Evolutionary conservation across 1,140 invertebrate species (phyloP).

Genomic region (Magallana ariakensis): DNA sequence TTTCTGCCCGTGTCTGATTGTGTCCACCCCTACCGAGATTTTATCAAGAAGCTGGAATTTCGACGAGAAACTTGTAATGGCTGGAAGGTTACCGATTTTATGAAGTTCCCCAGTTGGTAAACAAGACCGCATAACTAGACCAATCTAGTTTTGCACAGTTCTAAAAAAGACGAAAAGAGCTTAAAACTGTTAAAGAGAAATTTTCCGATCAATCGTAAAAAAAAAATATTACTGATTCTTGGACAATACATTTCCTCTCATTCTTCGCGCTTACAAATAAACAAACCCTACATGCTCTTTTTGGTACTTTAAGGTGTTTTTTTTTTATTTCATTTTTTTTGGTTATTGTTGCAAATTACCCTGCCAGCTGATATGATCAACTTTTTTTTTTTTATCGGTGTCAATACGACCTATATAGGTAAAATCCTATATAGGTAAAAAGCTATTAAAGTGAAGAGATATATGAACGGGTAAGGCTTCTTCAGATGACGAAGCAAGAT

Average conservation of each 20-base stretch:
- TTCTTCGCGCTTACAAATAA: no score
- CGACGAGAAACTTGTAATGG: background rate
- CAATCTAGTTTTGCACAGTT: no score
- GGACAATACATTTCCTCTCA: no score
- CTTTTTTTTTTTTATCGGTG: background rate
- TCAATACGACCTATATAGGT: background rate
- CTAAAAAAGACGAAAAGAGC: no score
- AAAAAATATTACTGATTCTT: no score
- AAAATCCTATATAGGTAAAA: constrained; percentile 6
- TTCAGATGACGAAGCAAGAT: constrained; percentile 13
- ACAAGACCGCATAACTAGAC: background rate
- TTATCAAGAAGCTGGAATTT: constrained; percentile 17
- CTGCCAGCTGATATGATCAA: background rate
- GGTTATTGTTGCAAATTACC: background rate
- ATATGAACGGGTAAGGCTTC: constrained; percentile 11
- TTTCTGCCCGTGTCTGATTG: background rate
- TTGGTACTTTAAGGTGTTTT: no score
- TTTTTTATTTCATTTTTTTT: no score
- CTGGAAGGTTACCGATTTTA: constrained; percentile 14
- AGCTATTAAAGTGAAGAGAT: background rate
- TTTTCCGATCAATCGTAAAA: no score
- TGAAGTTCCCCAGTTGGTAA: background rate
- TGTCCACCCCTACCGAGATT: constrained; percentile 7
- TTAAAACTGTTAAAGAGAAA: no score
- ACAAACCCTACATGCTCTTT: no score